phyloP scores from a whole-genome alignment of 2,113 vertebrate genomes.

The Corydoras sp. region DNA sequence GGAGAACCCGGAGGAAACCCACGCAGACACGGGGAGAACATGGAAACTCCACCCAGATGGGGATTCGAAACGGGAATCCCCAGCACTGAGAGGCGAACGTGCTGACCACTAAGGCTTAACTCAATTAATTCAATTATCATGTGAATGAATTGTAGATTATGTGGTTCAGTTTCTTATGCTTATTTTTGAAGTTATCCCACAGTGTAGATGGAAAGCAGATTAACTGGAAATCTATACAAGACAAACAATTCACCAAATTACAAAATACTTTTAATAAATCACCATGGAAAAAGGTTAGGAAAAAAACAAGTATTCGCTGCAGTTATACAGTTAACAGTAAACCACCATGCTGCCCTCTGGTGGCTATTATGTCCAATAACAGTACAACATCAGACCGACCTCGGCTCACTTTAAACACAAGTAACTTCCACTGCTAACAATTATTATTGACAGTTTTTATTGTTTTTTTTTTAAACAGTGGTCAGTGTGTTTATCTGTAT shows the following conservation, averaged over 20 bases:
- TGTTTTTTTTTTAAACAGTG: not conserved
- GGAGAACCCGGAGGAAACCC: too few species aligned
- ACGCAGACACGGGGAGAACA: too few species aligned
- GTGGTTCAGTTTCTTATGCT: too few species aligned
- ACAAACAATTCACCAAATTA: not conserved
- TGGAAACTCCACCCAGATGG: too few species aligned
- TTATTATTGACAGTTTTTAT: not conserved
- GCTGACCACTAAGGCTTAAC: too few species aligned
- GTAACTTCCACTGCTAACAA: not conserved
- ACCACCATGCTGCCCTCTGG: constrained; percentile 19
- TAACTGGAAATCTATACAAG: not conserved
- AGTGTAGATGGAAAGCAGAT: not conserved
- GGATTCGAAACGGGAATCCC: too few species aligned
- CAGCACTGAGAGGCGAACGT: too few species aligned
- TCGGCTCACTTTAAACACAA: constrained; percentile 23
- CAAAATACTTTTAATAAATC: constrained; percentile 20
- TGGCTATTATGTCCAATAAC: constrained; percentile 4
- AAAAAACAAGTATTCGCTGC: not conserved
- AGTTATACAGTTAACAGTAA: not conserved
- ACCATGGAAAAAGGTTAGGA: constrained; percentile 7
- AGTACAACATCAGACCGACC: not conserved
- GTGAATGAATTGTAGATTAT: too few species aligned
- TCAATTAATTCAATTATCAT: too few species aligned
- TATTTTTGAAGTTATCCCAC: too few species aligned
- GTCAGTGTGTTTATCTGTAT: not conserved